Evolutionary conservation across 2,888 invertebrate species (phyloP).

Genomic region (Mythimna pallens): DNA sequence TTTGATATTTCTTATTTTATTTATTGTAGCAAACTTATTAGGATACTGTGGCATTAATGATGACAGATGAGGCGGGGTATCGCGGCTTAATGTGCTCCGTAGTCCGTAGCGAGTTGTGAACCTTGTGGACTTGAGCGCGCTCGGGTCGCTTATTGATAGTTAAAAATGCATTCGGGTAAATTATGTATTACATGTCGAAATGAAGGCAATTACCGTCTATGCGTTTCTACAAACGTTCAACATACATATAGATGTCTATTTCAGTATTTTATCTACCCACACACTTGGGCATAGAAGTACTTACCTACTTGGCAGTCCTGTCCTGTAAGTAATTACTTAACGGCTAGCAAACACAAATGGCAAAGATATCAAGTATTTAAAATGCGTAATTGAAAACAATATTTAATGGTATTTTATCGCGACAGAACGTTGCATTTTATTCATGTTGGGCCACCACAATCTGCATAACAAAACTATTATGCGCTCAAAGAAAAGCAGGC

Average conservation of each 20-base stretch:
- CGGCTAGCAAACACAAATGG: conserved; percentile 58
- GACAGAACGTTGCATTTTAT: conserved; percentile 59
- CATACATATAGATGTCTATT: conserved; percentile 35
- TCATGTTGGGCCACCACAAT: conserved; percentile 61
- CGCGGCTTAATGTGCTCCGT: conserved; percentile 80
- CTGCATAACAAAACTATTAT: conserved; percentile 72
- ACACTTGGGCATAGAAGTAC: conserved; percentile 35
- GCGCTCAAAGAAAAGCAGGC: conserved; percentile 69
- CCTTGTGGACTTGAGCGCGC: conserved; percentile 69
- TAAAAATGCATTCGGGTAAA: conserved; percentile 75
- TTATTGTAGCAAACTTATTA: conserved; percentile 89
- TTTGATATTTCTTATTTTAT: conserved; percentile 87
- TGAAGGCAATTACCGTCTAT: conserved; percentile 60
- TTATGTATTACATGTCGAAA: conserved; percentile 77
- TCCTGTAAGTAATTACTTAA: conserved; percentile 59
- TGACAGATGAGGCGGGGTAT: conserved; percentile 88
- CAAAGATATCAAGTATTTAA: conserved; percentile 63
- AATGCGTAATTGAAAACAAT: conserved; percentile 69
- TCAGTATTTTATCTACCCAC: conserved; percentile 43
- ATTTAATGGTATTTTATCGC: conserved; percentile 67
- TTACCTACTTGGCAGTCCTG: neutral
- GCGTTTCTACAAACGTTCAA: conserved; percentile 13
- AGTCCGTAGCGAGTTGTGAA: conserved; percentile 72
- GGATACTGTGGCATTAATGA: conserved; percentile 89
- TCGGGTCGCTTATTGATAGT: conserved; percentile 72